phyloP scores from a whole-genome alignment of 2,113 vertebrate species.

The Taurulus bubalis region DNA sequence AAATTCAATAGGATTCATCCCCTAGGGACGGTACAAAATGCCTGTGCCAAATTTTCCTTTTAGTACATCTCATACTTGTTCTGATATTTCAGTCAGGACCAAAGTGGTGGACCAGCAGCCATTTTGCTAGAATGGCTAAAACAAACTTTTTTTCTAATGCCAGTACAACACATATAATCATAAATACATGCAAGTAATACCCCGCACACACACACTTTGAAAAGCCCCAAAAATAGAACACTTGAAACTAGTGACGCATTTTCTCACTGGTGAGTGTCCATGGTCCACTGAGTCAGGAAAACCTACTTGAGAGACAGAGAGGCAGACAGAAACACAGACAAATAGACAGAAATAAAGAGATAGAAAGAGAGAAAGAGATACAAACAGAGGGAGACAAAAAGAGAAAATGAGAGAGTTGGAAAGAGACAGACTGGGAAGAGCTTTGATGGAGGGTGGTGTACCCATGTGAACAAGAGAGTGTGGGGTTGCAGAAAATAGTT shows the following conservation, averaged over 20 bases:
- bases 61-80: neutral
- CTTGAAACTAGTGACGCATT: slow-evolving; percentile 63
- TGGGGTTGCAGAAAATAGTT: slow-evolving; percentile 65
- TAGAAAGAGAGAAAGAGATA: neutral
- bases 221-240: slow-evolving; percentile 60
- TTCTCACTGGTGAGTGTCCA: slow-evolving; percentile 54
- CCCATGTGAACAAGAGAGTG: slow-evolving; percentile 48
- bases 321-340: neutral
- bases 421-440: neutral
- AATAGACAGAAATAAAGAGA: neutral
- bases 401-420: neutral
- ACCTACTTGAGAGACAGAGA: slow-evolving; percentile 19
- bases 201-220: slow-evolving; percentile 35
- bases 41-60: neutral
- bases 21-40: neutral
- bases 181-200: neutral
- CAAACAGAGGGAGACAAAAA: slow-evolving; percentile 8
- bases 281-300: slow-evolving; percentile 49
- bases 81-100: neutral
- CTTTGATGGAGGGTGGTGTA: neutral
- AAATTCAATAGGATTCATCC: neutral
- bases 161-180: neutral
- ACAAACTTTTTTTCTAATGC: neutral
- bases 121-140: neutral
- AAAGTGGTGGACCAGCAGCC: neutral